Conservation (phyloP, 1,140 invertebrate genomes). For the Thalassaphorura encarpata region DNA sequence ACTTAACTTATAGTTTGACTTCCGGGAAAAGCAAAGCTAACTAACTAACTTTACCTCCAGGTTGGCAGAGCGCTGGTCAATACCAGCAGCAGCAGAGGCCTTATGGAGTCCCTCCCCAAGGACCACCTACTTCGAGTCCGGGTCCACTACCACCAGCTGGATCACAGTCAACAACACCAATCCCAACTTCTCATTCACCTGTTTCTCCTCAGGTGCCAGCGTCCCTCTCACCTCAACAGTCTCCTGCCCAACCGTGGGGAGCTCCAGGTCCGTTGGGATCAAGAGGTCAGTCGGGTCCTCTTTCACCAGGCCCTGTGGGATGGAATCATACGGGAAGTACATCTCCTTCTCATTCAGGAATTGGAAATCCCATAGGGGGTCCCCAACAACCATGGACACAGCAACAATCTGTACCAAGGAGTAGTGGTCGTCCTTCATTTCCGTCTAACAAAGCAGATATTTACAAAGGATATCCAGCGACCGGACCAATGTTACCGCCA, state of each 20-base stretch:
- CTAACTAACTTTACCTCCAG: no score
- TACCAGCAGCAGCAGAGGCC: constrained; percentile 22
- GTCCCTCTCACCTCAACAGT: constrained; percentile 3
- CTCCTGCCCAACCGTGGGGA: constrained; percentile 4
- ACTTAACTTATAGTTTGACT: no score
- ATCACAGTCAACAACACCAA: constrained; percentile 2
- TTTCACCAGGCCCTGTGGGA: constrained; percentile 39
- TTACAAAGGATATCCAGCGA: background rate
- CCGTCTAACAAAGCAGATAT: background rate
- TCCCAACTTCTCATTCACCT: constrained; percentile 12
- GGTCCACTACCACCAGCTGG: no score
- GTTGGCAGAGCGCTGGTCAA: constrained; percentile 23
- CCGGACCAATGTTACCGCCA: constrained; percentile 10
- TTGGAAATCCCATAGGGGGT: no score
- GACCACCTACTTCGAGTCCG: constrained; percentile 1
- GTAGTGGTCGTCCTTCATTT: background rate
- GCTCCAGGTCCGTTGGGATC: no score
- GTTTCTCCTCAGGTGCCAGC: background rate
- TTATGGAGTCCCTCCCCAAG: constrained; percentile 1
- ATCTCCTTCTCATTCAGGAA: background rate
- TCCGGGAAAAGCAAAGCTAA: no score
- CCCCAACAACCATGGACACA: constrained; percentile 3
- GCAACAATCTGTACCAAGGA: constrained; percentile 3
- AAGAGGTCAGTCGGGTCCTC: no score
- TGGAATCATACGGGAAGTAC: background rate